phyloP scores from a whole-genome alignment of 2,888 invertebrate genomes.

The Drosophila subsilvestris region DNA sequence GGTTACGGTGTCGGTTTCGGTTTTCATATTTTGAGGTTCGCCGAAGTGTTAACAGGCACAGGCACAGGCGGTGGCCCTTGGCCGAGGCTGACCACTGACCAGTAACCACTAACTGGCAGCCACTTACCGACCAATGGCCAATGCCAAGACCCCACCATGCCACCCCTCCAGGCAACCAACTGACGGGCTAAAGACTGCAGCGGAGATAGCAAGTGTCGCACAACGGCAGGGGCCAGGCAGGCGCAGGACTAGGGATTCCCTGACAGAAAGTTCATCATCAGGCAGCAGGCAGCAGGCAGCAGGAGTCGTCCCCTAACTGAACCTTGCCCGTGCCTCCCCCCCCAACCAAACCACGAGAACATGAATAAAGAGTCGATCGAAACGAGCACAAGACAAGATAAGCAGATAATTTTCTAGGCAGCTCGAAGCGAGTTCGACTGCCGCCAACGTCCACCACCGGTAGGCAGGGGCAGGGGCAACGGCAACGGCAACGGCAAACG shows the following conservation, averaged over 20 bases:
- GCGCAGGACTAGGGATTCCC: slow-evolving; percentile 22
- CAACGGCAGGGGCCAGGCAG: slow-evolving; percentile 35
- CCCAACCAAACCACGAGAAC: slow-evolving; percentile 54
- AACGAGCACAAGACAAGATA: slow-evolving; percentile 81
- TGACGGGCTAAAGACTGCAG: slow-evolving; percentile 21
- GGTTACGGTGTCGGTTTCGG: slow-evolving; percentile 62
- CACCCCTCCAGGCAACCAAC: neutral
- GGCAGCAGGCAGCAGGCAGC: no score
- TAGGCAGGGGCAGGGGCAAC: neutral
- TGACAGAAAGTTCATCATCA: neutral
- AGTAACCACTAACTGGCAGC: slow-evolving; percentile 1
- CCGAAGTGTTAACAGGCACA: slow-evolving; percentile 79
- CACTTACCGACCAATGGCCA: slow-evolving; percentile 12
- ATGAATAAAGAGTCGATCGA: slow-evolving; percentile 82
- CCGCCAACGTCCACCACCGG: slow-evolving; percentile 44
- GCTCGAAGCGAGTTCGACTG: slow-evolving; percentile 47
- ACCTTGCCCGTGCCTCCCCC: neutral
- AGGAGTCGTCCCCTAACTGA: no score
- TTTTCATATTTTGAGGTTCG: slow-evolving; percentile 77
- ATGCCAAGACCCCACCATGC: slow-evolving; percentile 18
- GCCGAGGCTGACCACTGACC: neutral
- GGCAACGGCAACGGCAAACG: slow-evolving; percentile 55
- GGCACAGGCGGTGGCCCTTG: slow-evolving; percentile 66
- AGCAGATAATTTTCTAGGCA: slow-evolving; percentile 78
- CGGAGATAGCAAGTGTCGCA: slow-evolving; percentile 82